These are phyloP conservation scores for Lucilia cuprina DNA, from an alignment of 1,140 invertebrate genomes.

Conservation along the genomic window DNA sequence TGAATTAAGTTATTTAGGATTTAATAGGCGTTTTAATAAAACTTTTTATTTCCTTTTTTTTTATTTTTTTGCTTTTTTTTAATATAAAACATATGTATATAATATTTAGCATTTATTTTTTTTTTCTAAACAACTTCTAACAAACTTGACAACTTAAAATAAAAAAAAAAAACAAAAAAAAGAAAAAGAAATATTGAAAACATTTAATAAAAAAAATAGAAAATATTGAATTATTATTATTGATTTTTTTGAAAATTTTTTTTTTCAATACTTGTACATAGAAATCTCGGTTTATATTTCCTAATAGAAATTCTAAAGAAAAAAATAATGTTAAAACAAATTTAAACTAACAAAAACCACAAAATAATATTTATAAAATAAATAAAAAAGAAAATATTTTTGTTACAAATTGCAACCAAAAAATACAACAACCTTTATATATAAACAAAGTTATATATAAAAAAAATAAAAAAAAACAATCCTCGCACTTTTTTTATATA, in stretches of 20 bases:
- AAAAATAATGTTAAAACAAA: no score
- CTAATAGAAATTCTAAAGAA: conserved; percentile 8
- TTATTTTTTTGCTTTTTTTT: conserved; percentile 1
- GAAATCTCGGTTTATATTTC: conserved; percentile 8
- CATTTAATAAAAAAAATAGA: no score
- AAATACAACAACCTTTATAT: background rate
- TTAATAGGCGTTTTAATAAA: background rate
- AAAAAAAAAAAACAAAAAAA: background rate
- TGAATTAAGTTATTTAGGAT: background rate
- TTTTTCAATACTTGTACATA: background rate
- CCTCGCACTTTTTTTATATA: conserved; percentile 2
- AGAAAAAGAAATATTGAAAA: background rate
- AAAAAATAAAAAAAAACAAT: no score
- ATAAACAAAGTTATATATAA: background rate
- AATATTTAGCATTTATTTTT: conserved; percentile 2
- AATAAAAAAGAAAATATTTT: background rate
- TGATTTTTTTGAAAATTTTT: background rate
- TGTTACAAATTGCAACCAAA: conserved; percentile 16
- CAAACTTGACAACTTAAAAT: background rate
- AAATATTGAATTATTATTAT: background rate
- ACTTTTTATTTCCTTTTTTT: background rate
- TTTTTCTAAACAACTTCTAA: background rate
- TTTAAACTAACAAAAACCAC: background rate
- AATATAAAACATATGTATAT: background rate
- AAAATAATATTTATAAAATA: background rate